Percentiles rank a stretch among this genome's conserved stretches.
Evolutionary conservation across 2,797 vertebrate genomes (phyloP).

Genomic region (Naso thynnoides): DNA sequence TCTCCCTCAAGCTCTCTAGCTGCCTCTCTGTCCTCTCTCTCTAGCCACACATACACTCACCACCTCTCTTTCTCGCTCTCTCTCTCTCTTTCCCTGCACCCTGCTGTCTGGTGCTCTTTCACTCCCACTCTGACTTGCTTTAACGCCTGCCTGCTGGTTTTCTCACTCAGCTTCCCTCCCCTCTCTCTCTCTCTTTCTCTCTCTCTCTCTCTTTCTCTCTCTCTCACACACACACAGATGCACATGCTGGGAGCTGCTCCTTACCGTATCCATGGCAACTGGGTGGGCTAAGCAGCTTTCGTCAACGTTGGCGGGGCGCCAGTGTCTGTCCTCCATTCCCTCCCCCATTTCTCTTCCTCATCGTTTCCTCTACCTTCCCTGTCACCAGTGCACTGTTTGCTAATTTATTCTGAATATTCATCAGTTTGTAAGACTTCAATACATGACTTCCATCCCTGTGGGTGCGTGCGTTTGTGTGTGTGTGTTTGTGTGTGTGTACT

Average conservation of each 20-base stretch:
- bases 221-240: constrained; percentile 27
- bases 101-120: constrained; percentile 77
- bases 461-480: constrained; percentile 5
- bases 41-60: constrained; percentile 65
- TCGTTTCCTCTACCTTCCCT: constrained; percentile 69
- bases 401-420: constrained; percentile 59
- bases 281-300: constrained; percentile 92
- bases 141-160: constrained; percentile 79
- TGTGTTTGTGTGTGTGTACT: constrained; percentile 12
- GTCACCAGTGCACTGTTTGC: constrained; percentile 61
- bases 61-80: constrained; percentile 48
- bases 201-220: constrained; percentile 48
- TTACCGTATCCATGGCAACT: constrained; percentile 89
- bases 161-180: constrained; percentile 75
- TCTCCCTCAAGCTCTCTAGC: constrained; percentile 55
- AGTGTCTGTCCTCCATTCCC: constrained; percentile 80
- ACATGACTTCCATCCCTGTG: constrained; percentile 18
- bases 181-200: constrained; percentile 61
- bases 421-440: constrained; percentile 46
- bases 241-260: constrained; percentile 78
- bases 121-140: constrained; percentile 78
- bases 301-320: constrained; percentile 89
- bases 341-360: constrained; percentile 73
- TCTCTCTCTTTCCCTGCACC: constrained; percentile 64
- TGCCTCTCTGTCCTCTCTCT: constrained; percentile 63